Percentiles rank a stretch among this genome's conserved stretches.
phyloP scores from a whole-genome alignment of 1,140 invertebrate species.

The Diachasmimorpha longicaudata region DNA sequence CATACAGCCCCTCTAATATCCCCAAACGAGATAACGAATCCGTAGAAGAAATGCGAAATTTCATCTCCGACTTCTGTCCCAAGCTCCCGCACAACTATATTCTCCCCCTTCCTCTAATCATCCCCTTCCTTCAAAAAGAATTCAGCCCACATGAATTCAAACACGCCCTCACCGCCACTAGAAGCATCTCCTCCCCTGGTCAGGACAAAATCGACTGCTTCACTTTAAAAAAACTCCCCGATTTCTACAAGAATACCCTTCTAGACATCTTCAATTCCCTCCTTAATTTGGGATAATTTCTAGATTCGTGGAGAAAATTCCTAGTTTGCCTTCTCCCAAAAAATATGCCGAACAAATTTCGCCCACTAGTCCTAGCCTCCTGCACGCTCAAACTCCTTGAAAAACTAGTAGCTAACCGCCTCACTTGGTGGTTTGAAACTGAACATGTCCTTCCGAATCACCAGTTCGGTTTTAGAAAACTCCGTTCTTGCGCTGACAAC shows the following conservation, averaged over 20 bases:
- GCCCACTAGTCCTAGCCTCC: not conserved
- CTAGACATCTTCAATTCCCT: not conserved
- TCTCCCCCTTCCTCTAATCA: not conserved
- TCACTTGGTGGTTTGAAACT: not conserved
- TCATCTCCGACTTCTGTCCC: too few relatives aligned
- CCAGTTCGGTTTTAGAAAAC: too few relatives aligned
- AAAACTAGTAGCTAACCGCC: conserved; percentile 24
- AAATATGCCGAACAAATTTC: not conserved
- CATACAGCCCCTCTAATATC: too few relatives aligned
- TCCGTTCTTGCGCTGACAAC: not conserved
- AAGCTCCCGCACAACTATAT: not conserved
- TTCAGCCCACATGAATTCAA: too few relatives aligned
- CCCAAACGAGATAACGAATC: too few relatives aligned
- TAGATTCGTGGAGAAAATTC: conserved; percentile 9
- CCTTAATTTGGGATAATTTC: too few relatives aligned
- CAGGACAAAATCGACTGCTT: conserved; percentile 7
- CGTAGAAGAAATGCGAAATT: too few relatives aligned
- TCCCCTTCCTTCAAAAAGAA: not conserved
- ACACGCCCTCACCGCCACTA: not conserved
- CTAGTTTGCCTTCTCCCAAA: not conserved
- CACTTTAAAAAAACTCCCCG: not conserved
- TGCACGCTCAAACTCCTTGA: conserved; percentile 9
- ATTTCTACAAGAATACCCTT: not conserved
- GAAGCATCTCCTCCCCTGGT: not conserved
- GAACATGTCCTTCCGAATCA: not conserved